Base-by-base conservation (phyloP, 2,797 vertebrate species). In the Sarcoramphus papa region DNA sequence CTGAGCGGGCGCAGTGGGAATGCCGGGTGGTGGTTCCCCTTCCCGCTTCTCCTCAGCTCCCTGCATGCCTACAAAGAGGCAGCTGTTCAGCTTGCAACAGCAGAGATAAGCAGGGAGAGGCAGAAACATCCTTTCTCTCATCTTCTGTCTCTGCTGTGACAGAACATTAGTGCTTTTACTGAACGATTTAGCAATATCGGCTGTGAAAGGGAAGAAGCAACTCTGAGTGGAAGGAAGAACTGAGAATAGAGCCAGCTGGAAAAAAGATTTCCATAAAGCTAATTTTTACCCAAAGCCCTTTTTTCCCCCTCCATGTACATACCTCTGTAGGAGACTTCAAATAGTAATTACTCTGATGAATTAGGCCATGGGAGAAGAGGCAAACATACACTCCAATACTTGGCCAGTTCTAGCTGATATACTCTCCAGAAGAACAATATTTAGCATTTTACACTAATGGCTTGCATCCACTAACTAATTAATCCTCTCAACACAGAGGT, bases 371-470 rank as follows among this genome's bases (percentile, higher is more conserved):
- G 62, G 62, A 94, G 45, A 88, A 90, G 70, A 80, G 33, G 65
- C 74, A 97, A 92, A 94, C 82, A 85, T n/a, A 78, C 27, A 53
- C 72, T 83, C 65, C 85, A 93, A 54, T 64, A 93, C 68, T 90
- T 93, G 62, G 88, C 88, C 82, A 45, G n/a, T 90, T 95, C 85
- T 88, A 80, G 48, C 72, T 84, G 57, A 84, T 57, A 68, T 7
- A 47, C n/a, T 90, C 75, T 86, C 62, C 76, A 92, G 94, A 90
- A 92, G 78, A 95, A 88, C 31, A 96, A 81, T 78, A 93, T 78
- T 95, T 90, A 93, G 47, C 51, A 68, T 92, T 94, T 93, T 68
- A 84, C 54, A 84, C 41, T 74, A 64, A 81, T 85, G 73, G 73
- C 73, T 93, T 75, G 12, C 48, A 92, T 82, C 84, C 87, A 94